Evolutionary conservation across 2,888 invertebrate species (phyloP).

Genomic region (Diarsia dahlii): DNA sequence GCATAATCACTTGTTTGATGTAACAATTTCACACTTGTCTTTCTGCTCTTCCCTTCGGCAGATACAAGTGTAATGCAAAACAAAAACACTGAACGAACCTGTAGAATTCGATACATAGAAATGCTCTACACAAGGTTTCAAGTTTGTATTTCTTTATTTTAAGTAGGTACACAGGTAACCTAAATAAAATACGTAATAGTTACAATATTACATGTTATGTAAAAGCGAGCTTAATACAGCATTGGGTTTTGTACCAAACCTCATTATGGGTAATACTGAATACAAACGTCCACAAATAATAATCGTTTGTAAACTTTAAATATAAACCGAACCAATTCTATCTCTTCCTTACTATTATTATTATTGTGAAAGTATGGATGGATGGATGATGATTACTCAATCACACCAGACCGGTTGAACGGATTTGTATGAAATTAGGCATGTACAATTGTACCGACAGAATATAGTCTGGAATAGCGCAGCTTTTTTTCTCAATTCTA

Average conservation of each 20-base stretch:
- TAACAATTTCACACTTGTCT: not conserved
- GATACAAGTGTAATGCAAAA: not conserved
- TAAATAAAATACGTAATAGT: not conserved
- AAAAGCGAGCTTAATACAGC: not conserved
- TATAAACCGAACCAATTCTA: not conserved
- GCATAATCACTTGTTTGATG: not conserved
- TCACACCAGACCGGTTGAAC: not conserved
- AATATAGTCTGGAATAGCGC: too few species aligned
- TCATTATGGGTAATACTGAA: not conserved
- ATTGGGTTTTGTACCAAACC: not conserved
- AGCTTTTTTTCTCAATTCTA: not conserved
- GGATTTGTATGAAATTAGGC: not conserved
- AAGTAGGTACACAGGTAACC: not conserved
- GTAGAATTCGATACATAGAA: not conserved
- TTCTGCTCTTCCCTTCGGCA: not conserved
- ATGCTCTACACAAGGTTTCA: not conserved
- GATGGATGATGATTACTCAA: not conserved
- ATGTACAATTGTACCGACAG: too few species aligned
- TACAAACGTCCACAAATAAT: too few species aligned
- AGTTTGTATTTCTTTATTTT: not conserved
- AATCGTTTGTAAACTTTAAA: not conserved
- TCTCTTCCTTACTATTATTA: not conserved
- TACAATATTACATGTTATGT: not conserved
- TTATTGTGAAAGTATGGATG: not conserved
- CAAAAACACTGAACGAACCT: not conserved